These are phyloP conservation scores for Pteronotus mesoamericanus DNA, from an alignment of 2,797 vertebrate species.

Conservation along the genomic window DNA sequence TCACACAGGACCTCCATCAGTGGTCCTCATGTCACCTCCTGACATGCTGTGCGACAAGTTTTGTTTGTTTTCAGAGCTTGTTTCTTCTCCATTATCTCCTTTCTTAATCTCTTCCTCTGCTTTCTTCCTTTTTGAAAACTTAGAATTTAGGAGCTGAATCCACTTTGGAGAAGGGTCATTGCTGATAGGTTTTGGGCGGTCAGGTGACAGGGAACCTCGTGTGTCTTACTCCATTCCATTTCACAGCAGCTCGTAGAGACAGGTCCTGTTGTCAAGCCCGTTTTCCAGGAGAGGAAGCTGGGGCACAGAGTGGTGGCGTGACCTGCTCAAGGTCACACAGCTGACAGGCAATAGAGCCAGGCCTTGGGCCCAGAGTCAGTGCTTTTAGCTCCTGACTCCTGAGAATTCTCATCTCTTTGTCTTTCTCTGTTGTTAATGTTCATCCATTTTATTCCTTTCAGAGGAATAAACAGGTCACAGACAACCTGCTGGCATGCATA, in stretches of 20 bases:
- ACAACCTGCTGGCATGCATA: neutral
- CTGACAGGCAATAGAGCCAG: neutral
- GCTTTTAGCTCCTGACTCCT: neutral
- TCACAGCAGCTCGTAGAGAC: neutral
- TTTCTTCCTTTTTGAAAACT: neutral
- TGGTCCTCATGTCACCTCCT: fast-evolving
- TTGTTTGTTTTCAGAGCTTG: neutral
- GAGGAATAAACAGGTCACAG: neutral
- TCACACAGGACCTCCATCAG: neutral
- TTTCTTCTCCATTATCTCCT: neutral
- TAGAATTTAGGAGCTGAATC: neutral
- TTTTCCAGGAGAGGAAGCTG: neutral
- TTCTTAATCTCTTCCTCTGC: neutral
- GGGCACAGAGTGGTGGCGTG: neutral
- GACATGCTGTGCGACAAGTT: fast-evolving
- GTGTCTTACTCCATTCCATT: too few relatives aligned
- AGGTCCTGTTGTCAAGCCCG: neutral
- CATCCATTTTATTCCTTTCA: neutral
- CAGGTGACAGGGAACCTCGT: neutral
- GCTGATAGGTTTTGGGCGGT: too few relatives aligned
- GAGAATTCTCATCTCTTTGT: neutral
- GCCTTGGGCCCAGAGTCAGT: fast-evolving
- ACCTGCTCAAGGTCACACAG: neutral
- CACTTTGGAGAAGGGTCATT: neutral
- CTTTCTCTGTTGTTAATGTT: neutral